Base-by-base conservation (phyloP, 2,888 invertebrate species). In the Cartodere bifasciata region DNA sequence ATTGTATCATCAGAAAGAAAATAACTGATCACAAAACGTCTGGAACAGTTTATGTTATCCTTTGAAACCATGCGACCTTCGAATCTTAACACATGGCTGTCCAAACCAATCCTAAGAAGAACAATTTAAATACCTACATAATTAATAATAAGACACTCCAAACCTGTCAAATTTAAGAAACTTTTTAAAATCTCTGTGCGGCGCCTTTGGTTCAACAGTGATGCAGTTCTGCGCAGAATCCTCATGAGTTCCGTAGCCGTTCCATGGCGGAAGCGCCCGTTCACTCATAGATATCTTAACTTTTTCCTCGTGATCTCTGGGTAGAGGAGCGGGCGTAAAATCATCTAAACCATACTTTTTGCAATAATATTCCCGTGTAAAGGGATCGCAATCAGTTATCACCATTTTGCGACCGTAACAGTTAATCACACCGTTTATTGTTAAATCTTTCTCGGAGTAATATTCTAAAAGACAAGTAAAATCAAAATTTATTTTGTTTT, bases 221-320 rank as follows among this genome's bases (percentile, higher is more conserved):
- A 75, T 70, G 50, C 90, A 90, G 51, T 88, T 90, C 42, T 80
- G 80, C 5, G 87, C 81, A 0, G 90, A 90, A 53, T 92, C 91
- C 37, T 87, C 87, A 50, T 85, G 82, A 0, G 78, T 74, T 1
- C 92, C 92, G 59, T 77, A 88, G 3, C 91, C 91, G 51, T 90
- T 91, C 72, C 85, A 91, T 0, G 90, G 90, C 1, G 91, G 90
- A 24, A 82, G 51, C 41, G 69, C 57, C 2, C 70, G 56, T 13
- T 65, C 58, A 3, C 53, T 50, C 24, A 61, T 37, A 2, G 42
- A 48, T 32, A 39, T 38, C 27, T 41, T 43, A 4, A 59, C 46
- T 5, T 33, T 30, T n/a, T 37, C 35, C 10, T 59, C 56, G 16
- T 51, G 46, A 21, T 45, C 53, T 27, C 39, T 44, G 2, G 76